Percentiles rank a stretch among this genome's conserved stretches.
phyloP scores from a whole-genome alignment of 2,888 invertebrate species.

The Aleiodes alternator region DNA sequence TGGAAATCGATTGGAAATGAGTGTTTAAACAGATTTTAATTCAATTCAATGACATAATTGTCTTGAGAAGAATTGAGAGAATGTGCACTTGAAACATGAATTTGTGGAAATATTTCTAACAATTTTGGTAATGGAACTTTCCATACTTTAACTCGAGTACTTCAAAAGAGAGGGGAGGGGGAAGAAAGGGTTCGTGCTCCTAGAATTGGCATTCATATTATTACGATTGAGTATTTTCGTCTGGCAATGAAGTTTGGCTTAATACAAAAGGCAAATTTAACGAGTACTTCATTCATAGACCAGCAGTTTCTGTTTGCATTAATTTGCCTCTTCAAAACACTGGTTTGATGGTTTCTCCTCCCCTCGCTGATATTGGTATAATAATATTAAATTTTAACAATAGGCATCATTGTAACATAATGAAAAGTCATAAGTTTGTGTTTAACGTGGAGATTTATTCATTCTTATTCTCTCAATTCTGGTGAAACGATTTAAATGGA shows the following conservation, averaged over 20 bases:
- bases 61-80: no score
- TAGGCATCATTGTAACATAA: no score
- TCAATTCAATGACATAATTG: no score
- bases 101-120: constrained; percentile 32
- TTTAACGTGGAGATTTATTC: neutral
- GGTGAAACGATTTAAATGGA: neutral
- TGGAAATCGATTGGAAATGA: constrained; percentile 2
- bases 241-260: constrained; percentile 43
- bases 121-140: constrained; percentile 11
- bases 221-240: constrained; percentile 37
- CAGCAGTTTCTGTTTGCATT: constrained; percentile 33
- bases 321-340: constrained; percentile 6
- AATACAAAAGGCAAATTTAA: constrained; percentile 45
- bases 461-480: neutral
- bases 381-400: neutral
- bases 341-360: neutral
- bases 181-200: constrained; percentile 14
- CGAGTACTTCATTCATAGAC: constrained; percentile 36
- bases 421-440: neutral
- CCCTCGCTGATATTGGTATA: no score
- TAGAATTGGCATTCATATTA: constrained; percentile 45
- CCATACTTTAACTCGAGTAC: constrained; percentile 18
- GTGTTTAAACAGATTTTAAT: no score
- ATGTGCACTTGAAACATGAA: constrained; percentile 1
- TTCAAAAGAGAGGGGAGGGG: no score